phyloP scores from a whole-genome alignment of 2,797 vertebrate genomes.

The Takifugu rubripes region DNA sequence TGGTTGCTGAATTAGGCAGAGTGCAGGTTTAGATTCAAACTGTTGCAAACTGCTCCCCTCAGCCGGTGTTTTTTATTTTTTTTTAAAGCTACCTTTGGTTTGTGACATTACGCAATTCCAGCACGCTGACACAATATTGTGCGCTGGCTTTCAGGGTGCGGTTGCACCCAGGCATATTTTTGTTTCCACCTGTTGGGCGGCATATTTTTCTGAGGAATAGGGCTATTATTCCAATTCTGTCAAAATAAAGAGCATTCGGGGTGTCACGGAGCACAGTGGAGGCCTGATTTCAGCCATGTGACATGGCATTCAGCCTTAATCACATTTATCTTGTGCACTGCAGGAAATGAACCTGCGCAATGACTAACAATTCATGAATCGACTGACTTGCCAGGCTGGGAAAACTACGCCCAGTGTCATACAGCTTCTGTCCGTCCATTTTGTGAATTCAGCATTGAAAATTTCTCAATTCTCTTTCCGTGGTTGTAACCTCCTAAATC shows the following conservation, averaged over 20 bases:
- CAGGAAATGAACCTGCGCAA: slow-evolving; percentile 36
- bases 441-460: neutral
- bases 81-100: slow-evolving; percentile 5
- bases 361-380: slow-evolving; percentile 16
- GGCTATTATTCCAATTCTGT: slow-evolving; percentile 38
- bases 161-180: slow-evolving; percentile 48
- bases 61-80: slow-evolving; percentile 4
- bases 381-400: neutral
- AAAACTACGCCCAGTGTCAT: slow-evolving; percentile 6
- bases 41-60: slow-evolving; percentile 8
- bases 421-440: slow-evolving; percentile 7
- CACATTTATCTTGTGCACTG: slow-evolving; percentile 22
- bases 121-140: slow-evolving; percentile 44
- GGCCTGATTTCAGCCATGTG: slow-evolving; percentile 28
- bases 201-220: slow-evolving; percentile 32
- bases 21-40: slow-evolving; percentile 28
- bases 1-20: slow-evolving; percentile 48
- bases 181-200: slow-evolving; percentile 60
- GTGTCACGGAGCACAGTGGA: slow-evolving; percentile 36
- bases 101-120: slow-evolving; percentile 50
- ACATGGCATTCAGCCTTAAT: slow-evolving; percentile 16
- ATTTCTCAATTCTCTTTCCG: too few species aligned
- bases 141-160: slow-evolving; percentile 50
- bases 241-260: slow-evolving; percentile 40
- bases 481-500: too few species aligned